phyloP scores from a whole-genome alignment of 2,888 invertebrate genomes.

The Helleia helle region DNA sequence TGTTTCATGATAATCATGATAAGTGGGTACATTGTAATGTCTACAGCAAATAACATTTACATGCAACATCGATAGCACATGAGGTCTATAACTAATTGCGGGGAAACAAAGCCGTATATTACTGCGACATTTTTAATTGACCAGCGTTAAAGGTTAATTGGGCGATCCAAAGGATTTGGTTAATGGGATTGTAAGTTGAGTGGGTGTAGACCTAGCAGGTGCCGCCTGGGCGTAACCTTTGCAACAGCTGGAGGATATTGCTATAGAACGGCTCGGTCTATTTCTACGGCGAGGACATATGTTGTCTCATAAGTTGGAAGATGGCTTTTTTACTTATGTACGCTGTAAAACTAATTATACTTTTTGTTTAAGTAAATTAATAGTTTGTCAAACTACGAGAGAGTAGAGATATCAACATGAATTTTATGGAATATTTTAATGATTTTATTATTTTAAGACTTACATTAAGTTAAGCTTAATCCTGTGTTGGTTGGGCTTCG shows the following conservation, averaged over 20 bases:
- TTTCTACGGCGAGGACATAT: constrained; percentile 35
- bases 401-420: too few relatives aligned
- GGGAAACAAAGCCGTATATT: not conserved
- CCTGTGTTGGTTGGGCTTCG: too few relatives aligned
- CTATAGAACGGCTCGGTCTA: constrained; percentile 32
- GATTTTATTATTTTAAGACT: too few relatives aligned
- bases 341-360: too few relatives aligned
- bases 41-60: too few relatives aligned
- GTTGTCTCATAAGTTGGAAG: not conserved
- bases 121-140: constrained; percentile 5
- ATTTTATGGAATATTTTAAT: too few relatives aligned
- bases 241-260: constrained; percentile 60
- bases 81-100: not conserved
- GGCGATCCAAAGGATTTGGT: constrained; percentile 29
- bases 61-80: not conserved
- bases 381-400: too few relatives aligned
- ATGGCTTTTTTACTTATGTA: too few relatives aligned
- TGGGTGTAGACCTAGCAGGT: constrained; percentile 51
- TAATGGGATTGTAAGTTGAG: constrained; percentile 55
- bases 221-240: constrained; percentile 63
- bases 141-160: constrained; percentile 6
- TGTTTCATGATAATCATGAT: too few relatives aligned
- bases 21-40: too few relatives aligned
- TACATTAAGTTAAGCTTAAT: too few relatives aligned
- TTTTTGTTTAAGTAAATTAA: too few relatives aligned